Evolutionary conservation across 2,113 vertebrate genomes (phyloP), one percentile per base, ranked within the genome.

Genomic region (Eupsittula cactorum): DNA sequence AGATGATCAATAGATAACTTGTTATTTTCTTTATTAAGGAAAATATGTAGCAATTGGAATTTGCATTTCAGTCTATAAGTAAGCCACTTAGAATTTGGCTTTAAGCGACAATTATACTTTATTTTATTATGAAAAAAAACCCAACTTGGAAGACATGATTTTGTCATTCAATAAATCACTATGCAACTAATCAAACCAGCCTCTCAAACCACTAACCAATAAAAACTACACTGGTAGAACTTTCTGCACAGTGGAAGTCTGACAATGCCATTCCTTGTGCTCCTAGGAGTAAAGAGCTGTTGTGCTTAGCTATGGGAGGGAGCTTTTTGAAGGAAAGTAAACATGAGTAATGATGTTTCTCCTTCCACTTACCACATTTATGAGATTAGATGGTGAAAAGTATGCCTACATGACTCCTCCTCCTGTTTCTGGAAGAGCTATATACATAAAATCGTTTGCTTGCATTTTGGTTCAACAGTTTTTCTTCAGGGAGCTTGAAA

Each of bases 141-240:
- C 62, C 42, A 50, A 33, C 49, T 35, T 29, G 11, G 19, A 91
- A 90, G 37, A 62, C 15, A 19, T 47, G 5, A 44, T 84, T 84
- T 95, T 85, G 11, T 91, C 4, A 5, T 79, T 73, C 87, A 69
- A 87, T 84, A 92, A 79, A 86, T 95, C 7, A 5, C 35, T 70
- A 7, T 53, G 71, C 53, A 86, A 24, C 71, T 90, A 93, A 92
- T 86, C 46, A 88, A 90, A 83, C 17, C 42, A 68, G 27, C 35
- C 46, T 96, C 82, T 85, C 90, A 94, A 67, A 42, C 55, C 75
- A 87, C 52, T 94, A 81, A 59, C 67, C 28, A 82, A 70, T 86
- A 84, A 86, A 76, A 76, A 46, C 8, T 75, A 27, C 55, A n/a
- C 13, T 83, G 27, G 20, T 29, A 81, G 42, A 67, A 60, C 39